These are phyloP conservation scores for Pygoscelis antarcticus DNA, from an alignment of 2,113 vertebrate species.

Conservation along the genomic window DNA sequence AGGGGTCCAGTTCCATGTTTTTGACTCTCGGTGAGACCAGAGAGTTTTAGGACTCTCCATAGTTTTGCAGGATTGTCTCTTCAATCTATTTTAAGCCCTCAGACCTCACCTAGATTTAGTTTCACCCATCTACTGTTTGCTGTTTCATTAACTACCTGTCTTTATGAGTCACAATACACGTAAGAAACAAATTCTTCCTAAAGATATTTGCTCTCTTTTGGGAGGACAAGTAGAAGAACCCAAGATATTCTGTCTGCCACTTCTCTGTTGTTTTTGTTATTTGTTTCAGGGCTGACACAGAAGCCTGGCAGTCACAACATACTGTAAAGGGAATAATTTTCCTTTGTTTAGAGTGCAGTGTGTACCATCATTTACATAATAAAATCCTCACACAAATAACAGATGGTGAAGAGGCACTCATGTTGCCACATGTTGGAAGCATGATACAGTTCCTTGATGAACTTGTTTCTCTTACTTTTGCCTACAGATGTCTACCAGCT, in stretches of 20 bases:
- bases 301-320: conserved; percentile 69
- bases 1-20: background rate
- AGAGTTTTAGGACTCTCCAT: background rate
- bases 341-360: conserved; percentile 76
- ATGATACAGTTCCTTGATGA: conserved; percentile 67
- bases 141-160: background rate
- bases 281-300: conserved; percentile 67
- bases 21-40: background rate
- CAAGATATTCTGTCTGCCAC: conserved; percentile 50
- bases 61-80: background rate
- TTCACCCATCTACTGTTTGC: background rate
- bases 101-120: background rate
- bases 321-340: conserved; percentile 65
- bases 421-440: conserved; percentile 79
- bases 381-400: conserved; percentile 81
- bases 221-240: conserved; percentile 52
- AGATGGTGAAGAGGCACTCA: conserved; percentile 79
- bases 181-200: conserved; percentile 21
- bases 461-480: conserved; percentile 73
- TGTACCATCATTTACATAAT: conserved; percentile 80
- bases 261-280: conserved; percentile 17
- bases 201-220: conserved; percentile 10
- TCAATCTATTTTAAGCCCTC: background rate
- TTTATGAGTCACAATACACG: conserved; percentile 2
- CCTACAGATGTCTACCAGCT: conserved; percentile 68